Base-by-base conservation (phyloP, 2,797 vertebrate genomes). In the Microtus agrestis region DNA sequence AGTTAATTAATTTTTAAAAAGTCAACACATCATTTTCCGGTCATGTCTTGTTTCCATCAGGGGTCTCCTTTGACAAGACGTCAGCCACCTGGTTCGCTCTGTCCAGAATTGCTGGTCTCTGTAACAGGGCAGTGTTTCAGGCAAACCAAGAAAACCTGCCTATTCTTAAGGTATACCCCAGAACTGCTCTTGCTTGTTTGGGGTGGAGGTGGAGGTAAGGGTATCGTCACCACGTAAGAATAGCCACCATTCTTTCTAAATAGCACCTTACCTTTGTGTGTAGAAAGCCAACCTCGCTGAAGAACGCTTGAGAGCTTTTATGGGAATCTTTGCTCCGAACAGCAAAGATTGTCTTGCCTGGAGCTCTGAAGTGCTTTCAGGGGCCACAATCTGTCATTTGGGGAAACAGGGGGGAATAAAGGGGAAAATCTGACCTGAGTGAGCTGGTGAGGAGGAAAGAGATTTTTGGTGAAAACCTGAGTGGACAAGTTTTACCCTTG, bases 91-190 rank as follows among this genome's bases (percentile, higher is more conserved):
- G 99, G 99, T 96, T 93, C 0, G 98, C 99, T 31, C 98, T 99
- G 94, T 99, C 99, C 54, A 99, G 99, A 87, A 92, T 99, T 23
- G 99, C 99, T 0, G 99, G 99, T 69, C 99, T 99, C 10, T 99
- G 99, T 94, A 99, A 99, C 98, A 99, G 99, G 0, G 99, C 99
- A 0, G 99, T 99, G 92, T 99, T 99, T 98, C 99, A 99, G 98
- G 99, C 99, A 0, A 99, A 99, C 74, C 99, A 99, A 98, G 97
- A 97, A 40, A 99, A 98, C 11, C 59, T 99, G 15, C 99, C 99
- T 37, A 99, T 99, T 86, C 98, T 99, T 40, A 99, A 99, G 99
- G 99, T 99, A 95, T 40, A 97, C 81, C 48, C 14, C 11, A 34
- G 34, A 46, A 73, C 10, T 12, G 34, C 82, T n/a, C 14, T 25